Evolutionary conservation across 2,113 vertebrate species (phyloP).

Genomic region (Illadopsis cleaveri): DNA sequence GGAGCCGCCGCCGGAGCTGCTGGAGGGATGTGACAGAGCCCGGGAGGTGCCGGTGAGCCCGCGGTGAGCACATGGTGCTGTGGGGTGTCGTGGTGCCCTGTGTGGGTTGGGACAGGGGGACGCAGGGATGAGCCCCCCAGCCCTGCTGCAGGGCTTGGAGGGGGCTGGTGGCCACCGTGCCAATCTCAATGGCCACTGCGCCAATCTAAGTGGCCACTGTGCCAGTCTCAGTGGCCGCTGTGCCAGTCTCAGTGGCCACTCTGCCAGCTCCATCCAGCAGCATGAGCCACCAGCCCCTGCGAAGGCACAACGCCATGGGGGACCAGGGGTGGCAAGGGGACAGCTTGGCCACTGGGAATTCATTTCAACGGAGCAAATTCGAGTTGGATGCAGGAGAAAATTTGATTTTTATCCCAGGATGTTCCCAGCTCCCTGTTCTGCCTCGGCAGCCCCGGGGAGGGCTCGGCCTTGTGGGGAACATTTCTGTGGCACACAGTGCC

Average conservation of each 20-base stretch:
- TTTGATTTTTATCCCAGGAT: background rate
- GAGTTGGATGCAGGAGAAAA: background rate
- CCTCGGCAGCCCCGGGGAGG: fast-evolving
- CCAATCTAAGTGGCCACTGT: background rate
- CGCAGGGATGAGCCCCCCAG: fast-evolving
- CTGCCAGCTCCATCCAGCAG: background rate
- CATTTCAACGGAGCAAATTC: fast-evolving
- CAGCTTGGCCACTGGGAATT: background rate
- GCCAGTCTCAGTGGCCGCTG: no score
- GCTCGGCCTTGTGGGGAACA: fast-evolving
- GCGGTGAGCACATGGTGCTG: background rate
- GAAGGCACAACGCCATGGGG: fast-evolving
- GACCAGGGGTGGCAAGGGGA: background rate
- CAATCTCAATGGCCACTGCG: no score
- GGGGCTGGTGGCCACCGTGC: fast-evolving
- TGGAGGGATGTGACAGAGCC: background rate
- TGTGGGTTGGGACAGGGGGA: fast-evolving
- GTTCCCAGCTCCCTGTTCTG: background rate
- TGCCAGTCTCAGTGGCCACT: background rate
- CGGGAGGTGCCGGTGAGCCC: background rate
- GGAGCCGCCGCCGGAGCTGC: background rate
- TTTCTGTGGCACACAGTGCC: no score
- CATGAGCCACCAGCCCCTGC: background rate
- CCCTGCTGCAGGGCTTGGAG: background rate
- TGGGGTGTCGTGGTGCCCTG: fast-evolving